A percentile compares a stretch with the other conserved stretches of the same genome.
Evolutionary conservation across 1,140 invertebrate genomes (phyloP).

Genomic region (Diprion similis): DNA sequence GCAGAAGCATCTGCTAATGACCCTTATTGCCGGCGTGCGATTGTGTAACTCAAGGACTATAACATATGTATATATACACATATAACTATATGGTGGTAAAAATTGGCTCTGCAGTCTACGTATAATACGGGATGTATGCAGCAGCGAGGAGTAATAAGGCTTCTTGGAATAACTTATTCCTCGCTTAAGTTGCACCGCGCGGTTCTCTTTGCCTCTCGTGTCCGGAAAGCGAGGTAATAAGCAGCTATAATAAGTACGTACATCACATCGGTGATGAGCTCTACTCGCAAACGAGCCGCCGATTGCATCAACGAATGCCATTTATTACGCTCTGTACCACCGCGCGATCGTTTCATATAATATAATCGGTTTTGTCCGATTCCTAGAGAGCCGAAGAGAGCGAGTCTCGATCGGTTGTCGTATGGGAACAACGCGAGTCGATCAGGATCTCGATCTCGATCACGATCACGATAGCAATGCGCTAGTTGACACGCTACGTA

Average conservation of each 20-base stretch:
- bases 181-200: too few species aligned
- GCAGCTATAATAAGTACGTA: too few species aligned
- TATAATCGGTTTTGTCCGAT: neutral
- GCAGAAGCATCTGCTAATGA: slow-evolving; percentile 37
- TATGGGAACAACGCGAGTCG: neutral
- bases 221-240: too few species aligned
- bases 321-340: too few species aligned
- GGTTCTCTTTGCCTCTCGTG: too few species aligned
- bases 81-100: neutral
- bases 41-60: slow-evolving; percentile 31
- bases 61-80: too few species aligned
- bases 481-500: neutral
- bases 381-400: neutral
- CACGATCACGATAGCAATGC: slow-evolving; percentile 6
- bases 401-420: too few species aligned
- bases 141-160: neutral
- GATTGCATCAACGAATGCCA: too few species aligned
- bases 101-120: neutral
- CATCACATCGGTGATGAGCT: too few species aligned
- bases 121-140: too few species aligned
- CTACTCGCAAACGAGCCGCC: too few species aligned
- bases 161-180: slow-evolving; percentile 5
- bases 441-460: neutral
- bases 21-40: slow-evolving; percentile 30
- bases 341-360: too few species aligned